These are phyloP conservation scores for Pachymerium ferrugineum DNA, from an alignment of 2,888 invertebrate species.

Conservation along the genomic window DNA sequence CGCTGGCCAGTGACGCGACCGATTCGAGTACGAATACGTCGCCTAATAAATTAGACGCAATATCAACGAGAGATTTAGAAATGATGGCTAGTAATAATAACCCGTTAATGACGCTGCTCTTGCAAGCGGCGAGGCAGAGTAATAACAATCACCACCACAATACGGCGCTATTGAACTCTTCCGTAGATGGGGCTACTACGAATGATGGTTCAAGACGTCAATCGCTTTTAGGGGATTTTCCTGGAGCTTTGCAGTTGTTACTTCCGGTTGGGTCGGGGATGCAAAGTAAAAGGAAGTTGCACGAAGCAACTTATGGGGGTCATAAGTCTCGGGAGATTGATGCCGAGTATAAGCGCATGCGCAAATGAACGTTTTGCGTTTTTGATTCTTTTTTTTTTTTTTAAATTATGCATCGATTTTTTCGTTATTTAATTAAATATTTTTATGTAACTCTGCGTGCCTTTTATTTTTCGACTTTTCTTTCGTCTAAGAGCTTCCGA, in stretches of 20 bases:
- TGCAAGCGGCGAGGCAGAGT: neutral
- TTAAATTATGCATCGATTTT: no score
- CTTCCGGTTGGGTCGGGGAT: neutral
- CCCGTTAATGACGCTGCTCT: neutral
- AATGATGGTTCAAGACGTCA: neutral
- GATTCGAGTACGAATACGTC: neutral
- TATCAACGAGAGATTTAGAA: neutral
- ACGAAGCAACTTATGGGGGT: neutral
- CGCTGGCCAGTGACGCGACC: slow-evolving; percentile 5
- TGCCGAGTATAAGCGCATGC: neutral
- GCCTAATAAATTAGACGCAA: neutral
- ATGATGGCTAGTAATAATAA: neutral
- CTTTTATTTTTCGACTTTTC: neutral
- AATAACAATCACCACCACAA: neutral
- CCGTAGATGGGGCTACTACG: neutral
- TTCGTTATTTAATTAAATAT: no score
- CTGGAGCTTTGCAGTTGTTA: neutral
- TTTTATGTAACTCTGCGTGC: no score
- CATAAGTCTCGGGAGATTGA: neutral
- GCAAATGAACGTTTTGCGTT: neutral
- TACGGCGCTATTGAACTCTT: neutral
- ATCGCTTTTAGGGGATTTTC: neutral
- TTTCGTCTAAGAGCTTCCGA: neutral
- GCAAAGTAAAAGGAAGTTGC: neutral
- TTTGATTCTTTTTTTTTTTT: no score